Evolutionary conservation across 2,888 invertebrate genomes (phyloP).

Genomic region (Augiades crinisus): DNA sequence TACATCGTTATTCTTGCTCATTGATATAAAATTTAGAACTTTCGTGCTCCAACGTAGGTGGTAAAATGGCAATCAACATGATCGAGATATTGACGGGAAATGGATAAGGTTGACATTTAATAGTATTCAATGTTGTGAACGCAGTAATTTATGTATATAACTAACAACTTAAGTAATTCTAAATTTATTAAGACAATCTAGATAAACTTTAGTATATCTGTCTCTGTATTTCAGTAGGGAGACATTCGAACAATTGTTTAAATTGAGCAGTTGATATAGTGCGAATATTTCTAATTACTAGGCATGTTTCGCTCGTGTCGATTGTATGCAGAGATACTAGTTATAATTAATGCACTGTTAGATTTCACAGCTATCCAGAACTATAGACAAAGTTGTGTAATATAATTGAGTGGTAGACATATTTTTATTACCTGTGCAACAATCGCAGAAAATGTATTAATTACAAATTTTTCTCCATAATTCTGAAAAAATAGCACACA

Average conservation of each 20-base stretch:
- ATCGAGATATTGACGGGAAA: slow-evolving; percentile 21
- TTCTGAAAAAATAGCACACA: too few relatives aligned
- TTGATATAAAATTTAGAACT: slow-evolving; percentile 16
- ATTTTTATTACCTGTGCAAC: too few relatives aligned
- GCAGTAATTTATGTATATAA: slow-evolving; percentile 9
- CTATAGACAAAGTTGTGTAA: neutral
- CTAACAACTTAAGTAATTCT: slow-evolving; percentile 6
- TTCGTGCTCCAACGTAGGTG: slow-evolving; percentile 25
- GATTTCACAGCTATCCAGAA: neutral
- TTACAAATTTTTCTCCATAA: too few relatives aligned
- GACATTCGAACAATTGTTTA: slow-evolving; percentile 5
- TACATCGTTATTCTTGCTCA: neutral
- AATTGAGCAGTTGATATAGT: slow-evolving; percentile 4
- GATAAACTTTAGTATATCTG: neutral
- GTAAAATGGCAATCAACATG: slow-evolving; percentile 21
- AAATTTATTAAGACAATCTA: slow-evolving; percentile 6
- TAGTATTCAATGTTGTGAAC: slow-evolving; percentile 8
- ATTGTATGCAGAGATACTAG: slow-evolving; percentile 5
- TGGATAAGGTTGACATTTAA: slow-evolving; percentile 19
- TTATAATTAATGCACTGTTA: slow-evolving; percentile 9
- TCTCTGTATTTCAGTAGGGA: neutral
- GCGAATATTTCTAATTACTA: slow-evolving; percentile 14
- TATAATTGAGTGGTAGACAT: neutral
- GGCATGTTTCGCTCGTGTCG: slow-evolving; percentile 8
- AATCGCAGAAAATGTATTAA: too few relatives aligned